Conservation (phyloP, 2,113 vertebrate species). For the Mormyrus lacerda region DNA sequence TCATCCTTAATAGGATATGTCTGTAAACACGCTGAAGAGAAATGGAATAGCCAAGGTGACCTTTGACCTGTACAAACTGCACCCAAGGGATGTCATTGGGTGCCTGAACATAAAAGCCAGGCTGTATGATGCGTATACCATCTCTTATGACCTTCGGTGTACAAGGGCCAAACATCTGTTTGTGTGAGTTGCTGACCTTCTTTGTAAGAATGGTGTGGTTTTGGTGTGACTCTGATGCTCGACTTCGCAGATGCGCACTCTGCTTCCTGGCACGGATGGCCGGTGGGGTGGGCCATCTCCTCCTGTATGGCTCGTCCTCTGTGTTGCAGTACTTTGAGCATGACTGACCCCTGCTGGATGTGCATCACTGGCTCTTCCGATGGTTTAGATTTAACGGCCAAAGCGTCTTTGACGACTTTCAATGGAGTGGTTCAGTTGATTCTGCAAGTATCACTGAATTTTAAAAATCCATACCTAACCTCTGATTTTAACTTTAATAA, state of each 20-base stretch:
- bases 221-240: neutral
- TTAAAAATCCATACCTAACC: neutral
- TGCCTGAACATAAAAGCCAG: slow-evolving; percentile 70
- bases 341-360: slow-evolving; percentile 21
- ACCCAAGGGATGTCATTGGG: slow-evolving; percentile 73
- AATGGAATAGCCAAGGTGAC: slow-evolving; percentile 70
- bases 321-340: slow-evolving; percentile 56
- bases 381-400: too few relatives aligned
- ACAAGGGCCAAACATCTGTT: slow-evolving; percentile 59
- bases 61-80: slow-evolving; percentile 73
- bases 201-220: neutral
- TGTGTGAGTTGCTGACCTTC: slow-evolving; percentile 48
- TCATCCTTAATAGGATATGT: slow-evolving; percentile 3
- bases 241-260: slow-evolving; percentile 54
- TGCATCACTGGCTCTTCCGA: neutral
- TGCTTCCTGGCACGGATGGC: slow-evolving; percentile 54
- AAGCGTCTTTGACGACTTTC: neutral
- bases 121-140: slow-evolving; percentile 68
- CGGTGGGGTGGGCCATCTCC: slow-evolving; percentile 61
- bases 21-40: slow-evolving; percentile 46
- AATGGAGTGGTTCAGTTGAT: neutral
- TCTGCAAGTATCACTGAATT: neutral
- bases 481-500: neutral
- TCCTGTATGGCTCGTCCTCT: slow-evolving; percentile 53
- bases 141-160: slow-evolving; percentile 71